Conservation (phyloP, 2,888 invertebrate genomes). For the Leucophenga maculata region DNA sequence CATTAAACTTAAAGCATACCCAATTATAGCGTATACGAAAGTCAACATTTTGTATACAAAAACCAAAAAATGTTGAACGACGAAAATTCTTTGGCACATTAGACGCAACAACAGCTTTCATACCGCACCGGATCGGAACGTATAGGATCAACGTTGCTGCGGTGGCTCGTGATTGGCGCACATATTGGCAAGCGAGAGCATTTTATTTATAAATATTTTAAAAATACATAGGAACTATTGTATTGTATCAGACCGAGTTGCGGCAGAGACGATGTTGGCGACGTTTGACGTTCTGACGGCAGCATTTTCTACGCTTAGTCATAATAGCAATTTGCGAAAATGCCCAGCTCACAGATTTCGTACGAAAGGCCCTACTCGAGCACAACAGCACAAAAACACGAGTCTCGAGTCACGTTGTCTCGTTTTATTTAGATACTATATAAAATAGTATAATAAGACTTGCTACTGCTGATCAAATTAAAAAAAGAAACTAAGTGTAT, state of each 20-base stretch:
- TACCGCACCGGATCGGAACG: background rate
- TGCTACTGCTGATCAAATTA: too few species aligned
- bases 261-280: too few species aligned
- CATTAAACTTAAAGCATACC: too few species aligned
- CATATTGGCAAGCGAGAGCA: conserved; percentile 65
- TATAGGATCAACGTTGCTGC: conserved; percentile 35
- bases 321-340: conserved; percentile 28
- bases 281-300: too few species aligned
- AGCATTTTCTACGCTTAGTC: conserved; percentile 47
- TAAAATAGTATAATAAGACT: too few species aligned
- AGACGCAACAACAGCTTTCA: conserved; percentile 22
- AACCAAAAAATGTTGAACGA: background rate
- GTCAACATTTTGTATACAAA: background rate
- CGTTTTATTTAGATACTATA: too few species aligned
- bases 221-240: conserved; percentile 47
- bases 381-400: conserved; percentile 31
- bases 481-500: too few species aligned
- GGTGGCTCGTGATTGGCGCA: conserved; percentile 61
- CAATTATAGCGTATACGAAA: conserved; percentile 2
- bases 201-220: conserved; percentile 63
- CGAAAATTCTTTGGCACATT: conserved; percentile 22
- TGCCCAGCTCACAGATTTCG: background rate
- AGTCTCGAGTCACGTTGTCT: background rate
- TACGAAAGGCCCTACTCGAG: background rate
- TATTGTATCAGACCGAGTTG: too few species aligned